Evolutionary conservation across 2,113 vertebrate genomes (phyloP).

Genomic region (Terrapene triunguis): DNA sequence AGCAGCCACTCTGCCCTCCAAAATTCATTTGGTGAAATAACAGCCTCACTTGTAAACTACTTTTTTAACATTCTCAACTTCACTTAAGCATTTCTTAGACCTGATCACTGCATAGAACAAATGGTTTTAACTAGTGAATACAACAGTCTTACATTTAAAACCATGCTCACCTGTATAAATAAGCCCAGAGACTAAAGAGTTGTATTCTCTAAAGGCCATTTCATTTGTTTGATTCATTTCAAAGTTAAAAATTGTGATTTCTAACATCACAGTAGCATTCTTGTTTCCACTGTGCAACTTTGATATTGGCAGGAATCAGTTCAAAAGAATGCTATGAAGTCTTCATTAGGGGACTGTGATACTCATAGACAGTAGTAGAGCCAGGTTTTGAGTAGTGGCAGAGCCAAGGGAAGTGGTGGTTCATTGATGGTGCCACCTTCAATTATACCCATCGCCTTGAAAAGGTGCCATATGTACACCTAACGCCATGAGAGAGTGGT

Average conservation of each 20-base stretch:
- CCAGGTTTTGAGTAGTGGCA: background rate
- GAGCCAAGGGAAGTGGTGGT: background rate
- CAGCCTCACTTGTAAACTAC: background rate
- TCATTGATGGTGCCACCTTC: background rate
- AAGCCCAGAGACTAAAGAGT: slow-evolving; percentile 9
- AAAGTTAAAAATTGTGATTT: slow-evolving; percentile 47
- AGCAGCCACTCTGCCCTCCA: background rate
- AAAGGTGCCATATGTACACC: background rate
- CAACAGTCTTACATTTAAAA: slow-evolving; percentile 36
- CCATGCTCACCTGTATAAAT: background rate
- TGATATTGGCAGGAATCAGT: slow-evolving; percentile 68
- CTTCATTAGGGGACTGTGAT: slow-evolving; percentile 68
- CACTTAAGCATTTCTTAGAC: background rate
- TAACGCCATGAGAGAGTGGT: background rate
- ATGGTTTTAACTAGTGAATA: slow-evolving; percentile 39
- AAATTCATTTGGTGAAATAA: slow-evolving; percentile 3
- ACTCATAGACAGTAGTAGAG: background rate
- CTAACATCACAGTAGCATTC: slow-evolving; percentile 49
- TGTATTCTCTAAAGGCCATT: background rate
- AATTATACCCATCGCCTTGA: background rate
- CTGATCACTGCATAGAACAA: slow-evolving; percentile 27
- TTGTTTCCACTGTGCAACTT: slow-evolving; percentile 69
- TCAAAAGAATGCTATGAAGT: slow-evolving; percentile 59
- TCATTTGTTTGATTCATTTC: slow-evolving; percentile 57
- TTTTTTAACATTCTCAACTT: slow-evolving; percentile 9